A percentile compares a stretch with the other conserved stretches of the same genome.
Evolutionary conservation across 2,888 invertebrate genomes (phyloP).

Genomic region (Phasia obesa): DNA sequence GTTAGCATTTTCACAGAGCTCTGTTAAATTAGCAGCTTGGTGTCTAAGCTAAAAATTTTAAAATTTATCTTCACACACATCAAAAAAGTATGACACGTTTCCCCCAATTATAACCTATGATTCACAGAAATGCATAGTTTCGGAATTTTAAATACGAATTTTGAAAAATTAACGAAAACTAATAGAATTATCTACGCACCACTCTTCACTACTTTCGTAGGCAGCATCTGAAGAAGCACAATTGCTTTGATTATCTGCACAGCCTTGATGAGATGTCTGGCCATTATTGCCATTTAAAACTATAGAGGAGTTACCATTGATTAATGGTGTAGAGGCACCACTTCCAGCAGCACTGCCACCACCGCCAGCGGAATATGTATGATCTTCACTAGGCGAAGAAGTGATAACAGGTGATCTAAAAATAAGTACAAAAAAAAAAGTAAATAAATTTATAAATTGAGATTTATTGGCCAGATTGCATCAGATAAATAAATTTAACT

Average conservation of each 20-base stretch:
- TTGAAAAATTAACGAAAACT: no score
- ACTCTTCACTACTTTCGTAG: slow-evolving; percentile 85
- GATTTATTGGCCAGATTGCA: no score
- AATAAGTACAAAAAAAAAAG: slow-evolving; percentile 26
- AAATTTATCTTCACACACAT: no score
- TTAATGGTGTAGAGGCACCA: slow-evolving; percentile 76
- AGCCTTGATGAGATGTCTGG: slow-evolving; percentile 70
- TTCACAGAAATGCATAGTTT: no score
- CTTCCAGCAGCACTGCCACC: slow-evolving; percentile 74
- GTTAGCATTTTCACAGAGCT: no score
- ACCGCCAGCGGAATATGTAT: slow-evolving; percentile 91
- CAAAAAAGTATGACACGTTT: no score
- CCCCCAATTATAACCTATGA: no score
- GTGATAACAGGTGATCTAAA: slow-evolving; percentile 87
- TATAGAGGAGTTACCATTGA: slow-evolving; percentile 77
- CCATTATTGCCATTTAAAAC: slow-evolving; percentile 67
- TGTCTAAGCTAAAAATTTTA: no score
- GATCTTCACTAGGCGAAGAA: slow-evolving; percentile 95
- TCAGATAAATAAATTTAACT: no score
- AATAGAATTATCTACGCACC: slow-evolving; percentile 82
- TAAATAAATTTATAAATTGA: neutral
- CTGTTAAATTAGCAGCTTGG: no score
- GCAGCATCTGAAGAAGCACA: slow-evolving; percentile 84
- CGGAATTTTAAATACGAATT: no score
- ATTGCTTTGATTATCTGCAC: slow-evolving; percentile 81